These are phyloP conservation scores for Monoplex corrugatus DNA, from an alignment of 2,888 invertebrate genomes.

Conservation along the genomic window DNA sequence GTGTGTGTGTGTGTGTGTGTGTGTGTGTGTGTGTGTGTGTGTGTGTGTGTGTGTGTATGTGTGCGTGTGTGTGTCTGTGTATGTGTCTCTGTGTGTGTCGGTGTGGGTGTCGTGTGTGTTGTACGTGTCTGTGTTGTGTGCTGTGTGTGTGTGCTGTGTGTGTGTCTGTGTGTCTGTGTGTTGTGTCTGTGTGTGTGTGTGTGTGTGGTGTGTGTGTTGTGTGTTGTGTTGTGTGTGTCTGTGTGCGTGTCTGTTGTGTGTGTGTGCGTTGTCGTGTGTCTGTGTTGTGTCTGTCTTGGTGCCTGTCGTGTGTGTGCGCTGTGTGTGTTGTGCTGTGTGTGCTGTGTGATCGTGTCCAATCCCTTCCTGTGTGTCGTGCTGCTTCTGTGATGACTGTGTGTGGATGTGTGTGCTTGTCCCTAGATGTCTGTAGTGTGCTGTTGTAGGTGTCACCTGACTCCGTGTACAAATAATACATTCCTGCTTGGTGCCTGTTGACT, in stretches of 20 bases:
- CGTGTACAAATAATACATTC: too few species aligned
- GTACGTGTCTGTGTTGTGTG: too few species aligned
- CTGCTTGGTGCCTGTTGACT: too few species aligned
- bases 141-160: neutral
- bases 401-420: too few species aligned
- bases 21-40: neutral
- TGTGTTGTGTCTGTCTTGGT: neutral
- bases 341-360: too few species aligned
- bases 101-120: too few species aligned
- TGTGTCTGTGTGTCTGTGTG: neutral
- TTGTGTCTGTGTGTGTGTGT: neutral
- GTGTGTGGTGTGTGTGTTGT: neutral
- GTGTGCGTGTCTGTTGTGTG: neutral
- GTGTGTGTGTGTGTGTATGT: neutral
- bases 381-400: too few species aligned
- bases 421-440: too few species aligned
- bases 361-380: too few species aligned
- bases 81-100: neutral
- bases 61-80: slow-evolving; percentile 1
- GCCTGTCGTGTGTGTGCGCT: neutral
- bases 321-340: too few species aligned
- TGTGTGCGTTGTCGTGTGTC: neutral
- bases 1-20: neutral
- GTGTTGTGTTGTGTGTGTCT: neutral
- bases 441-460: too few species aligned